Base-by-base conservation (phyloP, 2,888 invertebrate species). In the Drosophila paucipuncta region DNA sequence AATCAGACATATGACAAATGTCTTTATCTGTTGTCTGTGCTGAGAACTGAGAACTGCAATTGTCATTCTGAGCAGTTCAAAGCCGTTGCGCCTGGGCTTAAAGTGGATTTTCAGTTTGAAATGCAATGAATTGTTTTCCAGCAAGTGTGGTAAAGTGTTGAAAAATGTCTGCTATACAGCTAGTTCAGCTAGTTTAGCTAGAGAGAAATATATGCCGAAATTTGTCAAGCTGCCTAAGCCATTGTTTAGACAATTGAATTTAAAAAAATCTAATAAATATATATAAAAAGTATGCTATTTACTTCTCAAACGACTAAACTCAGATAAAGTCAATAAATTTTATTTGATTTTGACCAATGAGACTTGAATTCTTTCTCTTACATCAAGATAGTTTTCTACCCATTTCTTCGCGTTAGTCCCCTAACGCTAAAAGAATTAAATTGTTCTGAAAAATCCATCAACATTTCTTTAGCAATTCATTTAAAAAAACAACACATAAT, bases 1-100 rank as follows among this genome's bases (percentile, higher is more conserved):
- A 68, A 72, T 62, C 73, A 76, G 74, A 68, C 72, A 76, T 60
- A 76, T 83, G 80, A 88, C 70, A 80, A 80, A 85, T 87, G 81
- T 78, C 83, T 76, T 81, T 81, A 83, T 85, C 78, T 78, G 31
- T 43, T 47, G 54, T 18, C 60, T 43, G n/a, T 11, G 61, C 39
- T 25, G 54, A 62, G 62, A 13, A 41, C 43, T 43, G 53, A 59
- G 59, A n/a, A 50, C 52, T 57, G 73, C 73, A 71, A 70, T 63
- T 64, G 60, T 33, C 61, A 49, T 68, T 53, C 49, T 31, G 47
- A 79, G 60, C 68, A 64, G 76, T 52, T 79, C 70, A 70, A 76
- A 80, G 63, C 52, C 41, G 63, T 62, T 66, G 65, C 37, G 60
- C 35, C 61, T 62, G 49, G 50, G 54, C 50, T 43, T 58, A 41